A percentile compares a stretch with the other conserved stretches of the same genome.
phyloP scores from a whole-genome alignment of 2,888 invertebrate genomes.

The Habroteleia sp. region DNA sequence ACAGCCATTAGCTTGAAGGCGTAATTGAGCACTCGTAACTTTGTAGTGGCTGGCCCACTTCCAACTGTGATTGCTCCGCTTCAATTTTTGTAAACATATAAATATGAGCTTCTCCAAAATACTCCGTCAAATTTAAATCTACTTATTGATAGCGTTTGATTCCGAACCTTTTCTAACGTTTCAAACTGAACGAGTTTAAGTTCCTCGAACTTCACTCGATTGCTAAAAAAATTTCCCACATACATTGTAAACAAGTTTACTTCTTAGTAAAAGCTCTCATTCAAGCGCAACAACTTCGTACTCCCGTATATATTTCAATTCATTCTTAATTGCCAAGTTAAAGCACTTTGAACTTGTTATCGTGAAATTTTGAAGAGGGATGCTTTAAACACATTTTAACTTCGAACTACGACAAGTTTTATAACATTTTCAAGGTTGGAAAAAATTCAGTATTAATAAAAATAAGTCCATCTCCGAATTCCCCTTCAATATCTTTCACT shows the following conservation, averaged over 20 bases:
- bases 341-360: slow-evolving; percentile 24
- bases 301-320: slow-evolving; percentile 5
- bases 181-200: not conserved
- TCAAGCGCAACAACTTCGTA: slow-evolving; percentile 3
- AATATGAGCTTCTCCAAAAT: slow-evolving; percentile 11
- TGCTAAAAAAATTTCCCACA: slow-evolving; percentile 15
- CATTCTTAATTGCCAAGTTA: slow-evolving; percentile 30
- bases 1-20: slow-evolving; percentile 32
- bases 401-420: not conserved
- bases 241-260: slow-evolving; percentile 24
- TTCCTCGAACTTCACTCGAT: slow-evolving; percentile 2
- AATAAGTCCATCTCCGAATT: slow-evolving; percentile 14
- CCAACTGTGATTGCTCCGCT: slow-evolving; percentile 10
- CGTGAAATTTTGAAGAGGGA: slow-evolving; percentile 10
- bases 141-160: not conserved
- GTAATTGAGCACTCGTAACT: slow-evolving; percentile 27
- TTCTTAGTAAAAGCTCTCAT: not conserved
- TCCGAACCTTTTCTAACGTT: not conserved
- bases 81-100: slow-evolving; percentile 26
- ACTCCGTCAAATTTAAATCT: slow-evolving; percentile 9
- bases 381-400: slow-evolving; percentile 7
- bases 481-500: slow-evolving; percentile 17
- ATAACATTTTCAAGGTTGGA: not conserved
- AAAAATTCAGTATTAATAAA: slow-evolving; percentile 8
- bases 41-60: slow-evolving; percentile 42